Percentiles rank a stretch among this genome's conserved stretches.
phyloP scores from a whole-genome alignment of 2,113 vertebrate genomes.

The Hippoglossus stenolepis region DNA sequence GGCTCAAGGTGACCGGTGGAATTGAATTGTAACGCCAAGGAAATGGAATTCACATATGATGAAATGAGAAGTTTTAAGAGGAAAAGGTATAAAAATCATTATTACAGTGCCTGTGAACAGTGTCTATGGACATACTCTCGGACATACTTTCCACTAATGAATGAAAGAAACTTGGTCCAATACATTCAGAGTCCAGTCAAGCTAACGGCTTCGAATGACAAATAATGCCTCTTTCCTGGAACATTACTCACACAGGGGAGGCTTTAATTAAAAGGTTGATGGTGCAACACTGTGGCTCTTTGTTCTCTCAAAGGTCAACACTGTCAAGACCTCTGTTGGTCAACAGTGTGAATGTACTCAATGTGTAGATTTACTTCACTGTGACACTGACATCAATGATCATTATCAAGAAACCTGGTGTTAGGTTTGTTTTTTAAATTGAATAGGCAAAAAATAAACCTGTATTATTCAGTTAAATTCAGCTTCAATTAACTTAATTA shows the following conservation, averaged over 20 bases:
- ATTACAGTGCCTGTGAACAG: background rate
- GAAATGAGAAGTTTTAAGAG: background rate
- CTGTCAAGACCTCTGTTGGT: background rate
- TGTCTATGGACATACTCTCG: background rate
- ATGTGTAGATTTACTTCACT: background rate
- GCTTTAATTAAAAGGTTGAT: background rate
- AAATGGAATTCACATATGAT: slow-evolving; percentile 4
- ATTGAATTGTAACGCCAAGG: slow-evolving; percentile 22
- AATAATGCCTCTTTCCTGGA: background rate
- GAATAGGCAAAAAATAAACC: no score
- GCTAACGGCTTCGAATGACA: no score
- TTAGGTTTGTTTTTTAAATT: no score
- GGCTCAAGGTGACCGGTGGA: slow-evolving; percentile 3
- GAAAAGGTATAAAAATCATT: background rate
- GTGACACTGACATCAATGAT: background rate
- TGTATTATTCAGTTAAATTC: no score
- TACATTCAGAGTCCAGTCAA: no score
- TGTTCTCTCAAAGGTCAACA: background rate
- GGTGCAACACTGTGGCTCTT: background rate
- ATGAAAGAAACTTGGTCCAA: no score
- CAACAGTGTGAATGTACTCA: no score
- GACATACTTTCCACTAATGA: no score
- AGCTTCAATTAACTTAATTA: no score
- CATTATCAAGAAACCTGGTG: background rate
- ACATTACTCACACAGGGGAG: background rate